Evolutionary conservation across 2,113 vertebrate genomes (phyloP).

Genomic region (Etia nguti): DNA sequence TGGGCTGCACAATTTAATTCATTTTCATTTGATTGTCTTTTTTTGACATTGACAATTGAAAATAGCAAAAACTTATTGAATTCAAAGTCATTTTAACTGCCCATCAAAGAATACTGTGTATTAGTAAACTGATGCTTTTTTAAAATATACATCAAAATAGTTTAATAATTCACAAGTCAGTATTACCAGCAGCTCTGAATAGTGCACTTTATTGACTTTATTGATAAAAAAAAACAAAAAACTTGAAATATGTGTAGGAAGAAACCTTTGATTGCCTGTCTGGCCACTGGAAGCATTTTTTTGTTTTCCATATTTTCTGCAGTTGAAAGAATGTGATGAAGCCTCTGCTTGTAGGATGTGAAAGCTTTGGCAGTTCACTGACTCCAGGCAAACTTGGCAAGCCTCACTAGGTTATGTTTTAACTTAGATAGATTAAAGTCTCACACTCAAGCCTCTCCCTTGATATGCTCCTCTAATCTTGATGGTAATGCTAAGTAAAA

Average conservation of each 20-base stretch:
- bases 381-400: constrained; percentile 56
- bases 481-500: constrained; percentile 42
- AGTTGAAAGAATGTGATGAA: constrained; percentile 42
- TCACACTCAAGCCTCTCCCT: constrained; percentile 9
- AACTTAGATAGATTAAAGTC: constrained; percentile 21
- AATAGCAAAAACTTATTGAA: neutral
- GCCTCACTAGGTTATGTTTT: constrained; percentile 26
- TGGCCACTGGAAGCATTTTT: constrained; percentile 48
- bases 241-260: constrained; percentile 41
- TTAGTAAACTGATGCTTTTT: neutral
- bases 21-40: constrained; percentile 16
- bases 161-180: neutral
- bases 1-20: neutral
- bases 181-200: neutral
- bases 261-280: constrained; percentile 57
- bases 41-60: neutral
- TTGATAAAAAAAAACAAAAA: constrained; percentile 2
- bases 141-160: neutral
- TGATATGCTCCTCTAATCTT: constrained; percentile 23
- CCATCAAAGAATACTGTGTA: neutral
- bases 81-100: neutral
- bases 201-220: constrained; percentile 28
- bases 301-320: constrained; percentile 28
- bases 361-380: constrained; percentile 52
- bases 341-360: constrained; percentile 43